Base-by-base conservation (phyloP, 2,888 invertebrate genomes). In the Agrypnus murinus region DNA sequence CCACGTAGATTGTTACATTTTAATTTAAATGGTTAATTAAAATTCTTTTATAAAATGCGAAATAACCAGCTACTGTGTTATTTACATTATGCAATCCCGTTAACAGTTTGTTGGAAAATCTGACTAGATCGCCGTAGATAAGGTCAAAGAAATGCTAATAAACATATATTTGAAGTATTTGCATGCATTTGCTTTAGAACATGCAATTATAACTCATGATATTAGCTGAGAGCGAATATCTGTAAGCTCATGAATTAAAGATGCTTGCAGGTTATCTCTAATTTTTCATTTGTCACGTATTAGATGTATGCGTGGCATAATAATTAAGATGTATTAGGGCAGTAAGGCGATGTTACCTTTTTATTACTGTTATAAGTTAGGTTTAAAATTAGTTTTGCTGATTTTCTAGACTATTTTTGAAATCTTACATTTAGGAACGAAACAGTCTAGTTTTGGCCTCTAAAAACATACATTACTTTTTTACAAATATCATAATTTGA, bases 221-320 rank as follows among this genome's bases (percentile, higher is more conserved):
- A 62, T 62, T 62, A 62, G 46, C 48, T 62, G 36, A 48, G 62
- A 62, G 62, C 62, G 48, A 62, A 55, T 55, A 55, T 55, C 36
- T 36, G 55, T 9, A 36, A 15, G 1, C 55, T 55, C 32, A 36
- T 32, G 31, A 55, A 55, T 55, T 36, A 55, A 55, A 34, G 55
- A 55, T 38, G 36, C 10, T 36, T 31, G 9, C 43, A 14, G 43
- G 43, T 43, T 43, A 43, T 43, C 43, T 43, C 12, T 43, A 14
- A 6, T 7, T 25, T 25, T 5, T 25, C n/a, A n/a, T n/a, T n/a
- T n/a, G n/a, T n/a, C n/a, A 5, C 3, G 25, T 25, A 25, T 25
- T 25, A 25, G 5, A 25, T 25, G 5, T 25, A 5, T 25, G 25
- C 5, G 25, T 25, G n/a, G 10, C 12, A 12, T 12, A 40, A 40